Evolutionary conservation across 2,888 invertebrate species (phyloP).

Genomic region (Andricus quercusramuli): DNA sequence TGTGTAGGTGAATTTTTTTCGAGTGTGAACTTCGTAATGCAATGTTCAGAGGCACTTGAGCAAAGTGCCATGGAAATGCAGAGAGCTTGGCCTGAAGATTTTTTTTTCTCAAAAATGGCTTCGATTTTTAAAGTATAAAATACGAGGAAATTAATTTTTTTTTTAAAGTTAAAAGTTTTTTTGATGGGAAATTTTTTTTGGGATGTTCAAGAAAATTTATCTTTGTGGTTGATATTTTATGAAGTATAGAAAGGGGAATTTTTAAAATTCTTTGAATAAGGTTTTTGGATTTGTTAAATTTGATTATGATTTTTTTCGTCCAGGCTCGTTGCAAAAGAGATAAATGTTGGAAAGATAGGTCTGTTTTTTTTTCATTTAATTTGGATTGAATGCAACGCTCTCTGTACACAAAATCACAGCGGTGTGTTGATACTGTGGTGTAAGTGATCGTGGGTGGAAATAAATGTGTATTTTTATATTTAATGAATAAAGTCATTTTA

Average conservation of each 20-base stretch:
- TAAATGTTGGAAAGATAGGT: conserved; percentile 1
- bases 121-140: not conserved
- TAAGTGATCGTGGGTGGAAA: conserved; percentile 68
- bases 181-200: not conserved
- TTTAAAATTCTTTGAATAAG: not conserved
- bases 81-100: not conserved
- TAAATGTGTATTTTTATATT: conserved; percentile 75
- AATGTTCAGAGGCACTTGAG: conserved; percentile 6
- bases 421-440: conserved; percentile 59
- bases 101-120: not conserved
- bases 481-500: conserved; percentile 64
- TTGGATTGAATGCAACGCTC: conserved; percentile 29
- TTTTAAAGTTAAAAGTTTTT: not conserved
- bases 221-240: too few relatives aligned
- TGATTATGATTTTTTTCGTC: not conserved
- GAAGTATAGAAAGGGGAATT: not conserved
- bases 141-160: not conserved
- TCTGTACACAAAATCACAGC: conserved; percentile 33
- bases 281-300: not conserved
- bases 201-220: too few relatives aligned
- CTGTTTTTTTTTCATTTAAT: not conserved
- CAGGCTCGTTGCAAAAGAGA: not conserved
- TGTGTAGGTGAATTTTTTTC: not conserved
- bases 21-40: not conserved
- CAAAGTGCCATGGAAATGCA: not conserved